phyloP scores from a whole-genome alignment of 2,888 invertebrate species.

The Ariolimax columbianus region DNA sequence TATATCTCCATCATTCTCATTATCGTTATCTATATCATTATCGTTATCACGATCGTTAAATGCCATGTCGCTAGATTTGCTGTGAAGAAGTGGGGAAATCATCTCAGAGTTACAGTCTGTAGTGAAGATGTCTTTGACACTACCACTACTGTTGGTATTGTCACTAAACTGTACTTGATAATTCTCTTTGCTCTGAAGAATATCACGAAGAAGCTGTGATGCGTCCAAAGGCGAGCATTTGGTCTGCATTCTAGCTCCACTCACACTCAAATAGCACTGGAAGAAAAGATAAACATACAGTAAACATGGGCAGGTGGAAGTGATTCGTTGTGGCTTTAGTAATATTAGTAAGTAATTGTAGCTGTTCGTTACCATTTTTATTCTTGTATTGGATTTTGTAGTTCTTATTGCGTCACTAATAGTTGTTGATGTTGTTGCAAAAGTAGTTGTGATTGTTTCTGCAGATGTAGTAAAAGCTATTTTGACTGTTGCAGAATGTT shows the following conservation, averaged over 20 bases:
- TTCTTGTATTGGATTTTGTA: background rate
- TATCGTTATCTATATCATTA: conserved; percentile 60
- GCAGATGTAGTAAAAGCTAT: no score
- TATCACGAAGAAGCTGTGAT: conserved; percentile 89
- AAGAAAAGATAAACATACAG: background rate
- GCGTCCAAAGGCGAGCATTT: conserved; percentile 61
- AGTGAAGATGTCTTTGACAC: conserved; percentile 37
- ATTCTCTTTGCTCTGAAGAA: conserved; percentile 87
- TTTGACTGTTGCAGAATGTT: no score
- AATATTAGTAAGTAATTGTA: background rate
- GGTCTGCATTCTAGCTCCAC: conserved; percentile 43
- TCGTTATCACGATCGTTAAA: conserved; percentile 57
- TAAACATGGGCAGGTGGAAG: background rate
- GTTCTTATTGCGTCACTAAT: background rate
- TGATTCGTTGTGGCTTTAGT: background rate
- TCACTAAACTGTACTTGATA: conserved; percentile 76
- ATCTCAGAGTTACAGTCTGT: conserved; percentile 46
- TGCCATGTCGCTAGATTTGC: conserved; percentile 52
- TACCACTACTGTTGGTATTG: conserved; percentile 47
- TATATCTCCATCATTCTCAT: conserved; percentile 52
- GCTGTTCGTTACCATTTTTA: background rate
- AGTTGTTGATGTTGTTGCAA: background rate
- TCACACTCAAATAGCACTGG: background rate
- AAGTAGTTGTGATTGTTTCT: no score
- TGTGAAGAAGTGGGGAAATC: conserved; percentile 49